Percentiles rank a stretch among this genome's conserved stretches.
These are phyloP conservation scores for Stenopsyche tienmushanensis DNA, from an alignment of 1,140 invertebrate species.

Conservation along the genomic window DNA sequence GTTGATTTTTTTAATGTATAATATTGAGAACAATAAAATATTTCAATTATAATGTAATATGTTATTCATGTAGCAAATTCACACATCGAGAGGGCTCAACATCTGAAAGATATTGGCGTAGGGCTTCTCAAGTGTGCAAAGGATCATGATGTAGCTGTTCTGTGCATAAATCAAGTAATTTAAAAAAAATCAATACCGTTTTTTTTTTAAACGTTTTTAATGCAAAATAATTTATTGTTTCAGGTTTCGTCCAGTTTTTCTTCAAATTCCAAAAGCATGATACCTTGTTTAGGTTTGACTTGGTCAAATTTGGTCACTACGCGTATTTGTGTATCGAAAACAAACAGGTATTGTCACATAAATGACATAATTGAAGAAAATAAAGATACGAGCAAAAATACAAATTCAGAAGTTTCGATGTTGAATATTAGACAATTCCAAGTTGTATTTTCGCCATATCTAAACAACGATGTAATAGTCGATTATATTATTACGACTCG, in stretches of 20 bases:
- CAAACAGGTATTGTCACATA: constrained; percentile 14
- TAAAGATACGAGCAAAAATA: too few species aligned
- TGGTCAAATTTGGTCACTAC: constrained; percentile 39
- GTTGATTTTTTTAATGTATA: not conserved
- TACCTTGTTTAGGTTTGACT: constrained; percentile 35
- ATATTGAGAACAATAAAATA: too few species aligned
- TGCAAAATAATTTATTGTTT: too few species aligned
- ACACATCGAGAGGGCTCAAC: constrained; percentile 16
- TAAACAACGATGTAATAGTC: constrained; percentile 12
- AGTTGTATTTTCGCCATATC: constrained; percentile 28
- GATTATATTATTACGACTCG: constrained; percentile 28
- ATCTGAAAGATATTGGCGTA: constrained; percentile 35
- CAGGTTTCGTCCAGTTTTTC: constrained; percentile 28
- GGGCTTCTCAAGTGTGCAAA: constrained; percentile 34
- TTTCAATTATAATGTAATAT: too few species aligned
- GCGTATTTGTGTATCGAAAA: constrained; percentile 32
- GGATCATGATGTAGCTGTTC: constrained; percentile 28
- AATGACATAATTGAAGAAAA: not conserved
- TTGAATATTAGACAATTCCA: constrained; percentile 29
- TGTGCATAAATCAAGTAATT: constrained; percentile 37
- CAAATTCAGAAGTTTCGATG: not conserved
- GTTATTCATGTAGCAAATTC: constrained; percentile 5
- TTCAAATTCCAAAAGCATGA: not conserved
- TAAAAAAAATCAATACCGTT: not conserved
- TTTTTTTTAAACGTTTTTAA: not conserved